Base-by-base conservation (phyloP, 2,888 invertebrate genomes). In the Chloroclysta siterata region DNA sequence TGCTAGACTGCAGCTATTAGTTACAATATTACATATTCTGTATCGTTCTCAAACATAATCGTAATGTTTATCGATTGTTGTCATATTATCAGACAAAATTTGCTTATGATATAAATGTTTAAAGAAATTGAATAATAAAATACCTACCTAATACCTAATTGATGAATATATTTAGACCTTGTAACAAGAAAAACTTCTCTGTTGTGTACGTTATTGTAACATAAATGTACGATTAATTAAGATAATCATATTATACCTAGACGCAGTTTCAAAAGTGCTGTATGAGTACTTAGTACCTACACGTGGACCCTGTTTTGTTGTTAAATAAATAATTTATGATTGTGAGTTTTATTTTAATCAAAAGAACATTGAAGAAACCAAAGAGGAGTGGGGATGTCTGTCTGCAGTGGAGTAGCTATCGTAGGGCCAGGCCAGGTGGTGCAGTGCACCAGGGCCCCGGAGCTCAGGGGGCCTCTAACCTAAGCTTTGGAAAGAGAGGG, bases 281-380 rank as follows among this genome's bases (percentile, higher is more conserved):
- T 62, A 63, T 53, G 63, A 42, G 77, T 78, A 77, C 77, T 68
- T 72, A 75, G 77, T 78, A 76, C 74, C 70, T 68, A 68, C 73
- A 71, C 72, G 77, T 77, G 80, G 74, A 78, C 80, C 81, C 78
- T 81, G 87, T 89, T 88, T 77, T 88, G 89, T 89, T 90, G 84
- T 85, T 78, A 88, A 88, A 89, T 86, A 89, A 90, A 81, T 74
- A 75, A 77, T 83, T 74, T 79, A 82, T 84, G 75, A 85, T 73
- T 78, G 77, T 79, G 64, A 54, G 60, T 71, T 68, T 68, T 69
- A 56, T 65, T 74, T 69, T 65, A 33, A 36, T 61, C n/a, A 39
- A 36, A 10, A 28, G n/a, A 15, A 57, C 28, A 52, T 2, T 22
- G 22, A 22, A 22, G 22, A 22, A 22, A 22, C 22, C 22, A 22